Percentiles rank a stretch among this genome's conserved stretches.
These are phyloP conservation scores for Zaprionus kolodkinae DNA, from an alignment of 1,140 invertebrate genomes.

Conservation along the genomic window DNA sequence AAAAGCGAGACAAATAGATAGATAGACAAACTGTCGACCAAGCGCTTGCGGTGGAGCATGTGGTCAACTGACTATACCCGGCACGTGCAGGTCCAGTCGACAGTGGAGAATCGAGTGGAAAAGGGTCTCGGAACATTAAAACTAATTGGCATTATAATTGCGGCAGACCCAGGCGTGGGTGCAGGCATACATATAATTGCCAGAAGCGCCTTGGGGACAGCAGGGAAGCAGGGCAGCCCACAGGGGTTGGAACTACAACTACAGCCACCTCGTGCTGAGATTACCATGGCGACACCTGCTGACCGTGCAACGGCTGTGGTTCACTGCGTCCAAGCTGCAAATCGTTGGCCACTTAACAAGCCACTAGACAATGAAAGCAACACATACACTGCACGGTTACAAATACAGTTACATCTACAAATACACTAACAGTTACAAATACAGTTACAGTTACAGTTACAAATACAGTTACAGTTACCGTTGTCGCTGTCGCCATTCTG, in stretches of 20 bases:
- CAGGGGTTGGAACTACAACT: background rate
- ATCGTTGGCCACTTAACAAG: constrained; percentile 69
- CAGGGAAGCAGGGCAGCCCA: background rate
- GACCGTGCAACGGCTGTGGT: background rate
- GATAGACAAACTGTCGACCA: background rate
- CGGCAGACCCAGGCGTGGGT: constrained; percentile 2
- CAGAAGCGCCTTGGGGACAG: constrained; percentile 64
- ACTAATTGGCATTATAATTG: constrained; percentile 77
- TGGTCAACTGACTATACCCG: background rate
- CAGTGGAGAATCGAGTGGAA: constrained; percentile 44
- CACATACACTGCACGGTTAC: background rate
- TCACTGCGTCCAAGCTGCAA: constrained; percentile 40
- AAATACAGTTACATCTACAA: constrained; percentile 1
- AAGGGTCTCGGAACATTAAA: constrained; percentile 71
- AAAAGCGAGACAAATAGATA: background rate
- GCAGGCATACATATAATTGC: constrained; percentile 50
- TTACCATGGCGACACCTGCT: constrained; percentile 45
- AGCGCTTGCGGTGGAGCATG: background rate
- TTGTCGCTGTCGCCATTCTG: background rate
- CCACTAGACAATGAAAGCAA: constrained; percentile 18
- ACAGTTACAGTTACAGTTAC: background rate
- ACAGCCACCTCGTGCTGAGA: background rate
- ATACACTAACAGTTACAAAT: background rate
- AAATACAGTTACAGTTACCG: constrained; percentile 16
- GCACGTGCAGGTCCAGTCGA: constrained; percentile 52